These are phyloP conservation scores for Myrmophylax atrothorax DNA, from an alignment of 2,113 vertebrate species.

Conservation along the genomic window DNA sequence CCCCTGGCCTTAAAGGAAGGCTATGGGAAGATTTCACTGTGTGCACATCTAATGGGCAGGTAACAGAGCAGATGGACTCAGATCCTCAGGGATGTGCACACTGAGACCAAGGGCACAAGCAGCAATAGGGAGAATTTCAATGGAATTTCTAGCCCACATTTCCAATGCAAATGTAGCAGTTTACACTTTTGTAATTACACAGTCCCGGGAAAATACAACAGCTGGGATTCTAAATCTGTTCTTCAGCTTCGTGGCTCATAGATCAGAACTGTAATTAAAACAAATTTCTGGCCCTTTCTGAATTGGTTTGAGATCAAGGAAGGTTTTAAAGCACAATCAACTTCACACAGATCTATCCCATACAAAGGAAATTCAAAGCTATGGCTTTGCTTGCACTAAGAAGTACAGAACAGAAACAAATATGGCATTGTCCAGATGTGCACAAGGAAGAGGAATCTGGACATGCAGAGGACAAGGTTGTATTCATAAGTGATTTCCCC, in stretches of 20 bases:
- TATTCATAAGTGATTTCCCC: neutral
- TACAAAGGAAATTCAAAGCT: neutral
- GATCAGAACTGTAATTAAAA: neutral
- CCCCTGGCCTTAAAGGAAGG: neutral
- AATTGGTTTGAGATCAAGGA: neutral
- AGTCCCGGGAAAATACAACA: neutral
- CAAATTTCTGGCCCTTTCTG: neutral
- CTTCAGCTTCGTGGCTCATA: neutral
- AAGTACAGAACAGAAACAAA: neutral
- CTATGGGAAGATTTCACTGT: neutral
- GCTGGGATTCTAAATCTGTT: neutral
- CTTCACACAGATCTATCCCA: neutral
- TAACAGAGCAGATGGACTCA: neutral
- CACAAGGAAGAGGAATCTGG: neutral
- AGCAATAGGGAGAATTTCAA: neutral
- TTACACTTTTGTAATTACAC: neutral
- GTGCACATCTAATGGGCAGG: neutral
- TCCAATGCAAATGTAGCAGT: neutral
- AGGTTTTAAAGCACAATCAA: neutral
- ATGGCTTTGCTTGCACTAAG: neutral
- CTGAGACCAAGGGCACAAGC: neutral
- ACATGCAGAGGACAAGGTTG: neutral
- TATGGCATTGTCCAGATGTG: constrained; percentile 5
- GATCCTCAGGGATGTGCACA: neutral
- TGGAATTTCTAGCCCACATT: neutral